Evolutionary conservation across 2,797 vertebrate genomes (phyloP), one percentile per base, ranked within the genome.

Genomic region (Siniperca scherzeri): DNA sequence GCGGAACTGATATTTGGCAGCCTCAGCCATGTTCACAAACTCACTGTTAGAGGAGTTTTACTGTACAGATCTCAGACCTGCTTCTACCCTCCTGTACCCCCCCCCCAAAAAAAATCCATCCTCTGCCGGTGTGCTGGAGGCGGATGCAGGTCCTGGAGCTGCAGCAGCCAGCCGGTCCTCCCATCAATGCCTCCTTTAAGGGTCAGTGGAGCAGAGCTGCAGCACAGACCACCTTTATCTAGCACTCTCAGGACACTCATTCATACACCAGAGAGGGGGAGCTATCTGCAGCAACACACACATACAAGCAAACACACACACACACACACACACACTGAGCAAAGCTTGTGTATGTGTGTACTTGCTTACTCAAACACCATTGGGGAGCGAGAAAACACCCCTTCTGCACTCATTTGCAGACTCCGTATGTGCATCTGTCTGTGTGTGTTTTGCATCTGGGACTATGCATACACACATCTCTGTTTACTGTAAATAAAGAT

Each of bases 191-290:
- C 83, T 90, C 90, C 94, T 96, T 96, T 94, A 94, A 94, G 86
- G 85, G 91, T 93, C 93, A 92, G 88, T 75, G 87, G 89, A 91
- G 92, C 90, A 87, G 87, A 76, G 78, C 85, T 74, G 72, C 89
- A 89, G 91, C 91, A 96, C 95, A 96, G 95, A 95, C 92, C 93
- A 93, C 91, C 95, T 96, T 96, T 96, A 95, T 96, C 89, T 91
- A 66, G 74, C 88, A 55, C 87, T 86, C 85, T 96, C 91, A 95
- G 95, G 92, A 93, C 88, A 82, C 87, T 93, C 93, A 95, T 96
- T 96, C 96, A 96, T 96, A 69, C 80, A 86, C 85, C 56, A 27
- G 88, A 86, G 88, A 90, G 82, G 84, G 86, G 81, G 86, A 84
- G 86, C 82, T 84, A 88, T 88, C 88, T 90, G 79, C 86, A 88